Evolutionary conservation across 2,797 vertebrate genomes (phyloP).

Genomic region (Bradypodion pumilum): DNA sequence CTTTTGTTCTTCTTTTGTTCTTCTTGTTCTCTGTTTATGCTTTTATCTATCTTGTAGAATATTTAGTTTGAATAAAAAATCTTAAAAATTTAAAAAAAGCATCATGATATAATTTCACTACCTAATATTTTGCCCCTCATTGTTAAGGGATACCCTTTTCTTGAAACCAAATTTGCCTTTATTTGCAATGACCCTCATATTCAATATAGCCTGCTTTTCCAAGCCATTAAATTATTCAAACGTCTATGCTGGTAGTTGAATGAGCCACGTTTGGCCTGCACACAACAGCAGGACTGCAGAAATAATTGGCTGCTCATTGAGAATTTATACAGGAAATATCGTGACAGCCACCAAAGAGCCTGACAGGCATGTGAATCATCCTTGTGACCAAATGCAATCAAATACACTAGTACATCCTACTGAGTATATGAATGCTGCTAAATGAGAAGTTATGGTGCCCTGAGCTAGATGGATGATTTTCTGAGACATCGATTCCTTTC

Average conservation of each 20-base stretch:
- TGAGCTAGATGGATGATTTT: background rate
- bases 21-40: too few species aligned
- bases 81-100: too few species aligned
- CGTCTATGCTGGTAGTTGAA: background rate
- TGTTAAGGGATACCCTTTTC: background rate
- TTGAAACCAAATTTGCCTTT: background rate
- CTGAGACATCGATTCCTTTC: background rate
- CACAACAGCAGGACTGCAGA: background rate
- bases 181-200: background rate
- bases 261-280: background rate
- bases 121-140: background rate
- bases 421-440: background rate
- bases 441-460: background rate
- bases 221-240: too few species aligned
- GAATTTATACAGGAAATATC: background rate
- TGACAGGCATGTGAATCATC: background rate
- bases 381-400: background rate
- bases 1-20: too few species aligned
- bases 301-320: background rate
- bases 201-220: background rate
- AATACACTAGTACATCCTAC: background rate
- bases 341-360: background rate
- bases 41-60: too few species aligned
- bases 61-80: too few species aligned
- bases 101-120: background rate